Conservation (phyloP, 2,113 vertebrate genomes). For the Entosphenus tridentatus region DNA sequence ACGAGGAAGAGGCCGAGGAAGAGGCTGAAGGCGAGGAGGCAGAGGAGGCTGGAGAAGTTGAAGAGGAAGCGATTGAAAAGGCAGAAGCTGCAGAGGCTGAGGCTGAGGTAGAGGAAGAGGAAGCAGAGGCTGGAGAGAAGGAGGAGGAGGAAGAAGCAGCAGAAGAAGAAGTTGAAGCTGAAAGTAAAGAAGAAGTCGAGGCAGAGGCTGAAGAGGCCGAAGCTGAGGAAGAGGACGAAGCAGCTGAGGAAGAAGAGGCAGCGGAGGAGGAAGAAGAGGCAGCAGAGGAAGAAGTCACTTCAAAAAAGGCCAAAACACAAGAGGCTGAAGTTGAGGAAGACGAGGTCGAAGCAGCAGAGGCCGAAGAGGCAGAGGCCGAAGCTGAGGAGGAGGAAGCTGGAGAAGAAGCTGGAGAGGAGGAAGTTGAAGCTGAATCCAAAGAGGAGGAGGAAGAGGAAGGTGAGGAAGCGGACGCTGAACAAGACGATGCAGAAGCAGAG, state of each 20-base stretch:
- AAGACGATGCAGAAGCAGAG: not conserved
- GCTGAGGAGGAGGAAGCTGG: not conserved
- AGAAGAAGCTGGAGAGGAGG: not conserved
- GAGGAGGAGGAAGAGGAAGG: not conserved
- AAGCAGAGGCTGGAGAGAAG: not conserved
- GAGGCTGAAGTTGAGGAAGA: not conserved
- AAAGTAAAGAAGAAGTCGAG: not conserved
- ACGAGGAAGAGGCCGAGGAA: too few relatives aligned
- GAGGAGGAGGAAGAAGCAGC: not conserved
- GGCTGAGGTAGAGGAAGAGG: too few relatives aligned
- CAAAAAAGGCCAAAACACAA: not conserved
- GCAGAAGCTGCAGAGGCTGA: too few relatives aligned
- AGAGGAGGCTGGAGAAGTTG: too few relatives aligned
- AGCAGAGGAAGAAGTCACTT: not conserved
- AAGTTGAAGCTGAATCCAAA: not conserved
- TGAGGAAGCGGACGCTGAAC: not conserved
- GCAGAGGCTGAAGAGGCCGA: not conserved
- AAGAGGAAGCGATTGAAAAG: too few relatives aligned
- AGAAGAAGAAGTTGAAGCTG: constrained; percentile 1
- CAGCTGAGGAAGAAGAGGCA: not conserved
- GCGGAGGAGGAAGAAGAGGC: constrained; percentile 1
- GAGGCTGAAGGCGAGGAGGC: too few relatives aligned
- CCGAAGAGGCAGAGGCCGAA: not conserved
- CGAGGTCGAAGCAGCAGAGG: not conserved
- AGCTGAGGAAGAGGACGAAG: not conserved